Base-by-base conservation (phyloP, 2,888 invertebrate genomes). In the Himalopsyche anomala region DNA sequence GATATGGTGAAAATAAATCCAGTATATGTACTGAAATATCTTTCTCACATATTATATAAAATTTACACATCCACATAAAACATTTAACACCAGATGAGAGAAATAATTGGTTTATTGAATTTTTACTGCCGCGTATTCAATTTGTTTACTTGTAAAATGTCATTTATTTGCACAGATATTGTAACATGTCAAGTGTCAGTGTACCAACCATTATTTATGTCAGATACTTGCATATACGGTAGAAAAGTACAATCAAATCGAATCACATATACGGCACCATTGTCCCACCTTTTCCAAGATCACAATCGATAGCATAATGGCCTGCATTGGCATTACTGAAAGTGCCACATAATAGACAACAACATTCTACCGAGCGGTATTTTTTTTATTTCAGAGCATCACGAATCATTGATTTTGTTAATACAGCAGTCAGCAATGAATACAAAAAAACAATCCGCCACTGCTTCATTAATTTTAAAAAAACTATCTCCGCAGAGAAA, bases 221-320 rank as follows among this genome's bases (percentile, higher is more conserved):
- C 62, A 62, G 19, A 19, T 9, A 19, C 19, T 4, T 2, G 3
- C 12, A 51, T 15, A 19, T 56, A 28, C 19, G 8, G 11, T 19
- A 28, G 0, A 62, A 62, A 62, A 62, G 62, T 62, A 19, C 62
- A 62, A 62, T 62, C 4, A 19, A 62, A 19, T 62, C 62, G 6
- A 62, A 19, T 62, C 62, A 62, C 19, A 62, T 62, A 19, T 62
- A 62, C 62, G 62, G 62, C 62, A 11, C 62, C 62, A 62, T 62
- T 62, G 62, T 62, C 62, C 62, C 62, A 62, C 62, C 62, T 62
- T 62, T 62, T 62, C 62, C 62, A 62, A 62, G 62, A 62, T 62
- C 62, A 62, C 62, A 62, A 62, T 62, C 62, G 15, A 51, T 51
- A 62, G 8, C 11, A 62, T 62, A 62, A 62, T 62, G 62, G 28